phyloP scores from a whole-genome alignment of 1,140 invertebrate species.

The Macrobrachium nipponense region DNA sequence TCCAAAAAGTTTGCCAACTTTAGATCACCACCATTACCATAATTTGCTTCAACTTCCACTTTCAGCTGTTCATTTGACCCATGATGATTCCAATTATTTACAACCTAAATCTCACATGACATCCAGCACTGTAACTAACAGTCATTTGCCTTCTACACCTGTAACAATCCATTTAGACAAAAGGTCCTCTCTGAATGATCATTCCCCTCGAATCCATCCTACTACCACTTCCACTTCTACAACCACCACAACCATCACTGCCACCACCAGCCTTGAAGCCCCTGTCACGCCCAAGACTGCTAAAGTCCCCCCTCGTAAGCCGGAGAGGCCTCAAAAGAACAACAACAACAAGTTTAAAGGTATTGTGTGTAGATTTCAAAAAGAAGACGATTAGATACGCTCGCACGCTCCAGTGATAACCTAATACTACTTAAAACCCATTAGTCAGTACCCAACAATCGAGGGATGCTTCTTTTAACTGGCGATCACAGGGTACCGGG shows the following conservation, averaged over 20 bases:
- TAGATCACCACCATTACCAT: slow-evolving; percentile 51
- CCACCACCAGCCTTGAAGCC: slow-evolving; percentile 28
- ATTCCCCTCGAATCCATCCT: background rate
- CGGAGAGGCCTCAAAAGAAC: slow-evolving; percentile 60
- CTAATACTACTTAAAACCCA: slow-evolving; percentile 28
- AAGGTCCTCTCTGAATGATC: background rate
- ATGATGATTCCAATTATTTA: slow-evolving; percentile 56
- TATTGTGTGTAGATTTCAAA: slow-evolving; percentile 48
- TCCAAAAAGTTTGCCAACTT: slow-evolving; percentile 21
- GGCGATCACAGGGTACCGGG: slow-evolving; percentile 12
- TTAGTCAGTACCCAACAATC: slow-evolving; percentile 34
- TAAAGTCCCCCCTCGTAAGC: slow-evolving; percentile 52
- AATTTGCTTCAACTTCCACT: slow-evolving; percentile 45
- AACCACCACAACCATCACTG: slow-evolving; percentile 44
- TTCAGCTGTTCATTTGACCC: slow-evolving; percentile 47
- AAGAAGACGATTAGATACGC: slow-evolving; percentile 37
- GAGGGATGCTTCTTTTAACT: slow-evolving; percentile 47
- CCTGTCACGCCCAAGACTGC: slow-evolving; percentile 51
- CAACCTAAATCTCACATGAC: slow-evolving; percentile 55
- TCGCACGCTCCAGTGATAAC: slow-evolving; percentile 35
- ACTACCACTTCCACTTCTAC: slow-evolving; percentile 28
- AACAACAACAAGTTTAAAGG: slow-evolving; percentile 54
- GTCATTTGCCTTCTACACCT: slow-evolving; percentile 32
- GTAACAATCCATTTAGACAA: background rate
- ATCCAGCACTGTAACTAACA: slow-evolving; percentile 20